These are phyloP conservation scores for Leptopilina myrica DNA, from an alignment of 2,888 invertebrate genomes.

Conservation along the genomic window DNA sequence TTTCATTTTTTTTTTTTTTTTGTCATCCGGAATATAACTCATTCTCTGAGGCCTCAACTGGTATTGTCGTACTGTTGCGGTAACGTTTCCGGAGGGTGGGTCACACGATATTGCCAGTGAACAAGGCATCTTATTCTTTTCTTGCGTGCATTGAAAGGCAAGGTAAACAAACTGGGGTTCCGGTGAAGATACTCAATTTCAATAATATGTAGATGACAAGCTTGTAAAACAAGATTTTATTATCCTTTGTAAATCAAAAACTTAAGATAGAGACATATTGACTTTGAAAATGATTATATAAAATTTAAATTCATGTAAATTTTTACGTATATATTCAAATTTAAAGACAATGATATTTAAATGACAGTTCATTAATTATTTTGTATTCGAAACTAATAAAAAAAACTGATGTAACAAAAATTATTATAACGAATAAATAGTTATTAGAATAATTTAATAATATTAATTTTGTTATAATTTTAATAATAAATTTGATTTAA, in stretches of 20 bases:
- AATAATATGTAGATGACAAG: slow-evolving; percentile 8
- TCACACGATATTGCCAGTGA: slow-evolving; percentile 33
- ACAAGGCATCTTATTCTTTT: slow-evolving; percentile 35
- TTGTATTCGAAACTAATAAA: no score
- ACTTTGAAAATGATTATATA: no score
- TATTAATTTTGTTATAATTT: no score
- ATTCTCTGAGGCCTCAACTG: slow-evolving; percentile 29
- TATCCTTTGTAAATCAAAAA: background rate
- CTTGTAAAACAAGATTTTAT: background rate
- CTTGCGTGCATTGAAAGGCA: slow-evolving; percentile 20
- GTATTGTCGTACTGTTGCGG: slow-evolving; percentile 36
- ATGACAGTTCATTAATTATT: no score
- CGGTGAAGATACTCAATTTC: slow-evolving; percentile 24
- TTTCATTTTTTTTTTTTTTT: background rate
- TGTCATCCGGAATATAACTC: slow-evolving; percentile 36
- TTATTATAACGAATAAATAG: no score
- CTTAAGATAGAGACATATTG: background rate
- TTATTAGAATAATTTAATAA: no score
- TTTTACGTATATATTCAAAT: no score
- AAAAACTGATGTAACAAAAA: no score
- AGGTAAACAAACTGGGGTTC: slow-evolving; percentile 19
- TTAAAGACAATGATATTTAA: no score
- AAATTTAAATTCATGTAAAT: no score
- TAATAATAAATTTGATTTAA: no score
- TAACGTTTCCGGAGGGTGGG: slow-evolving; percentile 39